Percentiles rank a stretch among this genome's conserved stretches.
These are phyloP conservation scores for Dendrolimus punctatus DNA, from an alignment of 1,140 invertebrate species.

Conservation along the genomic window DNA sequence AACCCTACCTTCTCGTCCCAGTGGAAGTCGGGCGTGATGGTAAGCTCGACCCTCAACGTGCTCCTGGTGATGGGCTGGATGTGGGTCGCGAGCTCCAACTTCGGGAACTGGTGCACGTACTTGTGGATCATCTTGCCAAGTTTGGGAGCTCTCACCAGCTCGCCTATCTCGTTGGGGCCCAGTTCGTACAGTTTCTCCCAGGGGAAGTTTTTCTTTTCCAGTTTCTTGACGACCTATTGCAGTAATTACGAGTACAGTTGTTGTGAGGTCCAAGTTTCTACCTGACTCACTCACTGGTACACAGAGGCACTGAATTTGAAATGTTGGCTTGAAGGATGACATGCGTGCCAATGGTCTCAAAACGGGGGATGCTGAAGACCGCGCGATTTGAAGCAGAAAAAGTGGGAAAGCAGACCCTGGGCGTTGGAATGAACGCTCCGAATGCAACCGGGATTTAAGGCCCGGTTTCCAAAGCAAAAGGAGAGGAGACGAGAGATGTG, in stretches of 20 bases:
- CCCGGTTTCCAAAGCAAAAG: too few relatives aligned
- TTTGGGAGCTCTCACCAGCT: constrained; percentile 96
- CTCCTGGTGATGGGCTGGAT: constrained; percentile 98
- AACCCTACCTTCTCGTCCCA: constrained; percentile 92
- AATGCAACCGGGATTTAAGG: too few relatives aligned
- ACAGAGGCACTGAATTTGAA: too few relatives aligned
- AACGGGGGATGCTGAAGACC: too few relatives aligned
- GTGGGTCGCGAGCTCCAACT: constrained; percentile 94
- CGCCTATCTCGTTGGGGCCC: constrained; percentile 97
- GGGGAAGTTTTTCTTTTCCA: constrained; percentile 98
- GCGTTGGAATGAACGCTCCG: too few relatives aligned
- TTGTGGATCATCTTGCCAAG: constrained; percentile 98
- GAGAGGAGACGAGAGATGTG: too few relatives aligned
- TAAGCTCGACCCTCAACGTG: constrained; percentile 94
- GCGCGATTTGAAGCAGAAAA: too few relatives aligned
- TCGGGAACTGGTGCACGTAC: constrained; percentile 98
- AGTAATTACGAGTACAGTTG: background rate
- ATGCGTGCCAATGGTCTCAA: too few relatives aligned
- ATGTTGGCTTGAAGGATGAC: too few relatives aligned
- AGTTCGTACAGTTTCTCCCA: constrained; percentile 97
- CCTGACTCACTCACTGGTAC: too few relatives aligned
- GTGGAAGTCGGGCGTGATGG: constrained; percentile 99
- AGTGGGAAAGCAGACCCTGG: too few relatives aligned
- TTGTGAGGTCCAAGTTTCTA: background rate
- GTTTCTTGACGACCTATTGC: constrained; percentile 87